phyloP scores from a whole-genome alignment of 2,888 invertebrate species.

The Chrysina gloriosa region DNA sequence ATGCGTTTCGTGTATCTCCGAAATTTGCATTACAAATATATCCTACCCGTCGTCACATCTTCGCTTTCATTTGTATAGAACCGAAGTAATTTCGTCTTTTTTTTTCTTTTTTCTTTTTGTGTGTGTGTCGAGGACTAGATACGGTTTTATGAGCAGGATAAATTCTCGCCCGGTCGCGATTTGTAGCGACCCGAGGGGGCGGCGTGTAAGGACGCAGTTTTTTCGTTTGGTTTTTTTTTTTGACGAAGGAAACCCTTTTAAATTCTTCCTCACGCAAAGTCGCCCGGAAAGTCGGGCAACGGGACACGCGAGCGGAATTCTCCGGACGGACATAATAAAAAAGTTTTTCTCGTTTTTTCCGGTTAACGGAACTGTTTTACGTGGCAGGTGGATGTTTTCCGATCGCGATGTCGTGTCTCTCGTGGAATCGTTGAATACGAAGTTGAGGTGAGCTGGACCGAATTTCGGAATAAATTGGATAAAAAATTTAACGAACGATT shows the following conservation, averaged over 20 bases:
- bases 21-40: slow-evolving; percentile 3
- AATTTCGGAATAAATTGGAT: background rate
- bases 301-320: slow-evolving; percentile 4
- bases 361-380: slow-evolving; percentile 1
- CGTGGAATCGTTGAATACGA: background rate
- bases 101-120: background rate
- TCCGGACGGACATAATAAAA: slow-evolving; percentile 4
- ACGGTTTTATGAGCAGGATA: slow-evolving; percentile 4
- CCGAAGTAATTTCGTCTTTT: background rate
- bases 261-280: slow-evolving; percentile 10
- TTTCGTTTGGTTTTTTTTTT: background rate
- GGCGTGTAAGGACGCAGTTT: no score
- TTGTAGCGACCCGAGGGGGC: background rate
- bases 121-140: slow-evolving; percentile 1
- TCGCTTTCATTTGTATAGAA: background rate
- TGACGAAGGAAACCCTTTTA: background rate
- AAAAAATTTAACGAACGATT: background rate
- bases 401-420: background rate
- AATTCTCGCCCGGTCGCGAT: background rate
- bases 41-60: background rate
- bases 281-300: background rate
- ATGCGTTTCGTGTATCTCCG: slow-evolving; percentile 8
- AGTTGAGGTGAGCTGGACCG: background rate
- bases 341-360: background rate
- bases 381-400: slow-evolving; percentile 23